A percentile compares a stretch with the other conserved stretches of the same genome.
Conservation (phyloP, 2,113 vertebrate genomes). For the Sterna hirundo region DNA sequence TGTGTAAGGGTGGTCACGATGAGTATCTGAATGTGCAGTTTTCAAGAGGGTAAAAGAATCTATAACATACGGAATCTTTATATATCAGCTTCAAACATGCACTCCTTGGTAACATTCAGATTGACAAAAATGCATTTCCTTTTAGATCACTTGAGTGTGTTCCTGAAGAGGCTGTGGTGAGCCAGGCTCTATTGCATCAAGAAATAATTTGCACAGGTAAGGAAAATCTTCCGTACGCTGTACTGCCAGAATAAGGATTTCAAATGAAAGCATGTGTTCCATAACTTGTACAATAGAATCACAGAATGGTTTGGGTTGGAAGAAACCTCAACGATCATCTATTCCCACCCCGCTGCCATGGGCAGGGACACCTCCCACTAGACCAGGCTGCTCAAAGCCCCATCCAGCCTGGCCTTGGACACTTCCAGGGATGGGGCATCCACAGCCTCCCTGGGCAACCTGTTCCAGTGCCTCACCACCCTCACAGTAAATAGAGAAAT, state of each 20-base stretch:
- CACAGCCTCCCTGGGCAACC: no score
- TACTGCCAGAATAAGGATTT: background rate
- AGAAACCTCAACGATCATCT: no score
- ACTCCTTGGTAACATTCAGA: background rate
- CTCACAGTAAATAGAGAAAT: background rate
- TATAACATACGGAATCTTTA: accelerated
- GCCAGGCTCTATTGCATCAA: background rate
- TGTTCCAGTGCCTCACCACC: no score
- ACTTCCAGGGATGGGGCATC: no score
- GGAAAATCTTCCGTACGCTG: background rate
- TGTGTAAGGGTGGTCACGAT: background rate
- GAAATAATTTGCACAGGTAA: background rate
- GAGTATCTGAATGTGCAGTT: background rate
- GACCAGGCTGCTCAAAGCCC: no score
- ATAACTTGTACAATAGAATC: background rate
- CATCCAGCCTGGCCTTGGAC: no score
- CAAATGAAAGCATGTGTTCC: background rate
- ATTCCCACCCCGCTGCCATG: no score
- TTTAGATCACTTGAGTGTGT: background rate
- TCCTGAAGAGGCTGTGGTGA: background rate
- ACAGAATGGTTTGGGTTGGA: no score
- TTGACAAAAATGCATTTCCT: background rate
- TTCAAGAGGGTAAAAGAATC: background rate
- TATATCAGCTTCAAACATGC: background rate
- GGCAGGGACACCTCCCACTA: no score